These are phyloP conservation scores for Phortica variegata DNA, from an alignment of 1,140 invertebrate genomes.

Conservation along the genomic window DNA sequence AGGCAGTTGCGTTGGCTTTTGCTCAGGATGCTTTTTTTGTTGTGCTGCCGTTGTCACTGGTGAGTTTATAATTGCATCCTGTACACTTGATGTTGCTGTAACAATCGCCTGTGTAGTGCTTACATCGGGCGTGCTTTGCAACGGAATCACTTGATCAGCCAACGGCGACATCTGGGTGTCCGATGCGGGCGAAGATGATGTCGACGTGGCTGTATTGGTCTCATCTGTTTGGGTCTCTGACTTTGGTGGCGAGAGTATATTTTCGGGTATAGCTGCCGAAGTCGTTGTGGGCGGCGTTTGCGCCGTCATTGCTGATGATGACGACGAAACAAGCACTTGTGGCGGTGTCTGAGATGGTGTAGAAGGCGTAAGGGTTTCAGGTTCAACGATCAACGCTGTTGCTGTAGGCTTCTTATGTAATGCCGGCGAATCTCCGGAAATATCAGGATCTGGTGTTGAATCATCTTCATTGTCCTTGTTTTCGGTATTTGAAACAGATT, in stretches of 20 bases:
- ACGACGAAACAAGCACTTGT: slow-evolving; percentile 26
- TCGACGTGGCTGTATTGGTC: slow-evolving; percentile 49
- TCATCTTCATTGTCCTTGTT: no score
- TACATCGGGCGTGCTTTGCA: not conserved
- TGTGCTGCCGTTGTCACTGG: slow-evolving; percentile 11
- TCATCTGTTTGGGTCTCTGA: slow-evolving; percentile 53
- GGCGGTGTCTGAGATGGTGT: slow-evolving; percentile 47
- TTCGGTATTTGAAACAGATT: no score
- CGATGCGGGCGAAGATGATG: slow-evolving; percentile 47
- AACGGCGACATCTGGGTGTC: slow-evolving; percentile 40
- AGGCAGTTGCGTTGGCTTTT: slow-evolving; percentile 5
- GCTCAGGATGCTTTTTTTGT: not conserved
- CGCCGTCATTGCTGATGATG: slow-evolving; percentile 9
- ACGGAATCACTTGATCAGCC: slow-evolving; percentile 2
- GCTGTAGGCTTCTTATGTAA: not conserved
- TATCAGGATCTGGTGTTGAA: no score
- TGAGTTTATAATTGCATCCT: not conserved
- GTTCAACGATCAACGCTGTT: slow-evolving; percentile 24
- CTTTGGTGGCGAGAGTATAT: slow-evolving; percentile 50
- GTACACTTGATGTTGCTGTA: not conserved
- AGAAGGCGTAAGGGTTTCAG: slow-evolving; percentile 38
- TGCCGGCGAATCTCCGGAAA: no score
- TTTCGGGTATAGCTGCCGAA: slow-evolving; percentile 39
- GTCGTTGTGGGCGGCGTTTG: slow-evolving; percentile 1
- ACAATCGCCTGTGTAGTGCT: not conserved